phyloP scores from a whole-genome alignment of 2,888 invertebrate genomes.

The Hedya salicella region DNA sequence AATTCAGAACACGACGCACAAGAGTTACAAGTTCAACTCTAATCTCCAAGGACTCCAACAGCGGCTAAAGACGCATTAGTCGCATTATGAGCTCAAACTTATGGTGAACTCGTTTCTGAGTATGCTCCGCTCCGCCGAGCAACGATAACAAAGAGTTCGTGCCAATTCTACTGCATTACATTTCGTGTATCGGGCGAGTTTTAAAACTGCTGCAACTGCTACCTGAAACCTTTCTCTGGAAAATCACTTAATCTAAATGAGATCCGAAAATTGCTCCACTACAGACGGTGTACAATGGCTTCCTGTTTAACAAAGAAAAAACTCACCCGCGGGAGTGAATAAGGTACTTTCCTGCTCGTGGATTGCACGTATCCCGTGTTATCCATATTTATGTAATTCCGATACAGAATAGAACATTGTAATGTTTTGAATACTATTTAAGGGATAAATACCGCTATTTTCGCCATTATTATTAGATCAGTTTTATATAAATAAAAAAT shows the following conservation, averaged over 20 bases:
- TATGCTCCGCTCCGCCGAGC: not conserved
- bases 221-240: conserved; percentile 13
- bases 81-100: conserved; percentile 32
- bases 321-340: not conserved
- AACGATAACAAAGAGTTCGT: not conserved
- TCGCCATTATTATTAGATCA: not conserved
- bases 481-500: conserved; percentile 14
- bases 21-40: conserved; percentile 19
- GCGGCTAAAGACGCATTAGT: conserved; percentile 32
- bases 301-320: conserved; percentile 17
- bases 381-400: conserved; percentile 55
- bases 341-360: conserved; percentile 15
- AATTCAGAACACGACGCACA: conserved; percentile 10
- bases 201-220: conserved; percentile 18
- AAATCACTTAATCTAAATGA: conserved; percentile 25
- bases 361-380: conserved; percentile 41
- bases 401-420: conserved; percentile 51
- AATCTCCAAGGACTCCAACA: conserved; percentile 3
- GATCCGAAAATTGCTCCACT: conserved; percentile 20
- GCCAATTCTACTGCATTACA: conserved; percentile 1
- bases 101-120: conserved; percentile 5
- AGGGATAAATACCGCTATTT: not conserved
- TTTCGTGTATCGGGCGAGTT: not conserved
- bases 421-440: conserved; percentile 1
- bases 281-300: conserved; percentile 7